These are phyloP conservation scores for Drosophila ambigua DNA, from an alignment of 1,140 invertebrate genomes.

Conservation along the genomic window DNA sequence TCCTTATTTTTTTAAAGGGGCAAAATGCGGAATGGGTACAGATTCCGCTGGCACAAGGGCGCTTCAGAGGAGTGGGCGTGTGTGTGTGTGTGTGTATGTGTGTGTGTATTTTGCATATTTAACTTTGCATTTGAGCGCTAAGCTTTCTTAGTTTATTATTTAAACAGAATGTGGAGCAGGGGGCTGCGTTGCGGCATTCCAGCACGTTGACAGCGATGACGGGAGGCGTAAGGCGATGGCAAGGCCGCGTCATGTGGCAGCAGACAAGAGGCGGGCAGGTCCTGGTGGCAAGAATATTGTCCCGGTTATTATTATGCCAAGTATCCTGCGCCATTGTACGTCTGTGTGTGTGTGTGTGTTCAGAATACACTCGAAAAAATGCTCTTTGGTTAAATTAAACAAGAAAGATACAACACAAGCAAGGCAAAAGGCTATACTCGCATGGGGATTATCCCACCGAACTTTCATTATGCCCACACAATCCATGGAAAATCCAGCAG, in stretches of 20 bases:
- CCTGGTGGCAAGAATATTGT: slow-evolving; percentile 38
- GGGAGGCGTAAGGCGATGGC: slow-evolving; percentile 20
- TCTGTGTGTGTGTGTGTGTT: background rate
- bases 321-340: slow-evolving; percentile 35
- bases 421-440: too few relatives aligned
- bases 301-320: slow-evolving; percentile 67
- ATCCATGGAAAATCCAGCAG: too few relatives aligned
- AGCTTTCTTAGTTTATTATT: slow-evolving; percentile 74
- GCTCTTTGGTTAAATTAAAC: too few relatives aligned
- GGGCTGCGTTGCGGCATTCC: too few relatives aligned
- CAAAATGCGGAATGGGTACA: background rate
- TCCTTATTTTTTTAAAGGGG: slow-evolving; percentile 29
- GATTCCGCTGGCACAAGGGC: background rate
- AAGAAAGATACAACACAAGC: too few relatives aligned
- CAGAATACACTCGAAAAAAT: background rate
- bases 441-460: too few relatives aligned
- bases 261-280: too few relatives aligned
- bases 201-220: slow-evolving; percentile 51
- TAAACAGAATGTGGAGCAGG: slow-evolving; percentile 58
- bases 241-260: slow-evolving; percentile 1
- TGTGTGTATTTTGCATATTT: slow-evolving; percentile 68
- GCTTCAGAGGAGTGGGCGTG: background rate
- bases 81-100: slow-evolving; percentile 7
- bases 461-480: too few relatives aligned
- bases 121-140: slow-evolving; percentile 71